Evolutionary conservation across 2,797 vertebrate species (phyloP).

Genomic region (Pristis pectinata): DNA sequence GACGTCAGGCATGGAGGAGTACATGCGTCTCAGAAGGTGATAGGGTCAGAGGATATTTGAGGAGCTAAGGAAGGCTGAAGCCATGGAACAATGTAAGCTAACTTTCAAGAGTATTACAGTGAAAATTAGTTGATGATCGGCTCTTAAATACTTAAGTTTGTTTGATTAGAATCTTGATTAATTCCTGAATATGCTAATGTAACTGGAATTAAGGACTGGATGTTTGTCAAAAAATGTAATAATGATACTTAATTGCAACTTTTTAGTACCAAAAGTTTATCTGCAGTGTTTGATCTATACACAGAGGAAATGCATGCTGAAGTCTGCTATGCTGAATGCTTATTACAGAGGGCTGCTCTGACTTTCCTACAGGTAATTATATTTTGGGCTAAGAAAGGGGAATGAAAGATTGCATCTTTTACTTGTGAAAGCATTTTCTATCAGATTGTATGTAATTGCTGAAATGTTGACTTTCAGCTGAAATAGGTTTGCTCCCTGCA

Average conservation of each 20-base stretch:
- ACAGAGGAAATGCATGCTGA: conserved; percentile 95
- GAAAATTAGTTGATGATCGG: not conserved
- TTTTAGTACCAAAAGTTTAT: not conserved
- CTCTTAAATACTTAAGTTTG: not conserved
- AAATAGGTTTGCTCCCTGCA: not conserved
- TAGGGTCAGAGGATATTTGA: too few relatives aligned
- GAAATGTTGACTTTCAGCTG: not conserved
- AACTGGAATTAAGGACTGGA: not conserved
- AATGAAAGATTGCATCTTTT: not conserved
- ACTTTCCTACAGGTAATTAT: conserved; percentile 86
- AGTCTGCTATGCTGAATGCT: conserved; percentile 92
- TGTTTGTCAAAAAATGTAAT: not conserved
- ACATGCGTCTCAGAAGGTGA: too few relatives aligned
- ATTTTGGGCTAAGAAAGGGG: not conserved
- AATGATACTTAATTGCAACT: not conserved
- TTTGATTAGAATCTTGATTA: conserved; percentile 15
- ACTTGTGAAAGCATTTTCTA: not conserved
- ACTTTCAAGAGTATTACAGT: not conserved
- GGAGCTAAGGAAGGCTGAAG: too few relatives aligned
- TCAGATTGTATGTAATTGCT: not conserved
- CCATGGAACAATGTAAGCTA: too few relatives aligned
- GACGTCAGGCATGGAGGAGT: too few relatives aligned
- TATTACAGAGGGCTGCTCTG: conserved; percentile 92
- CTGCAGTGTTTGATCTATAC: not conserved
- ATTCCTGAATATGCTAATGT: not conserved